Conservation (phyloP, 2,797 vertebrate species). For the Propithecus perrieri region DNA sequence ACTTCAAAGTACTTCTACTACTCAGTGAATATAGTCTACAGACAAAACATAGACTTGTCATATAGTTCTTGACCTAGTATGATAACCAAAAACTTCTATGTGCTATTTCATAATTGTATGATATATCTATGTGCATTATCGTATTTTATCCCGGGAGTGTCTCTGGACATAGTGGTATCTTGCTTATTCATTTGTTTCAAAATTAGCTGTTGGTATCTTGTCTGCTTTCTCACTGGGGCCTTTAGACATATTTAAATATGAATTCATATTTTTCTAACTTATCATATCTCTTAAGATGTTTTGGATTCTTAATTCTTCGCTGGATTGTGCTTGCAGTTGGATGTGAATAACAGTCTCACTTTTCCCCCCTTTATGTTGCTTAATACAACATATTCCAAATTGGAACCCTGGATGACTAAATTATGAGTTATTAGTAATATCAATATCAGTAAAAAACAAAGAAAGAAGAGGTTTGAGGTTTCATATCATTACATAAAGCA, state of each 20-base stretch:
- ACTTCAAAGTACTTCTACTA: not conserved
- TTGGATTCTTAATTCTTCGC: not conserved
- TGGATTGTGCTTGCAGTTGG: not conserved
- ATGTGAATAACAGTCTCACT: not conserved
- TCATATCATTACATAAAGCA: not conserved
- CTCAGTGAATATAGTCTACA: not conserved
- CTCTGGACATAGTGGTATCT: not conserved
- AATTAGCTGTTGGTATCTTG: not conserved
- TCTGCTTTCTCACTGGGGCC: not conserved
- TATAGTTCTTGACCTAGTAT: not conserved
- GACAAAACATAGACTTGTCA: not conserved
- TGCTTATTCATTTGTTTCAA: not conserved
- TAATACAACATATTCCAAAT: not conserved
- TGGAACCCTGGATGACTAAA: not conserved
- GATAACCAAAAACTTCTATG: not conserved
- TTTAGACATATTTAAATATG: not conserved
- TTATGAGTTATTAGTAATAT: not conserved
- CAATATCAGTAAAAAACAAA: not conserved
- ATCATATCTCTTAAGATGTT: not conserved
- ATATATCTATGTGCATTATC: not conserved
- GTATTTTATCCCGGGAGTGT: not conserved
- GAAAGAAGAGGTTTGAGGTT: not conserved
- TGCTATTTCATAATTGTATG: not conserved
- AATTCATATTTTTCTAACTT: slow-evolving; percentile 21
- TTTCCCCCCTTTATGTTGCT: not conserved